These are phyloP conservation scores for Aspidoscelis tigris DNA, from an alignment of 2,113 vertebrate genomes.

Conservation along the genomic window DNA sequence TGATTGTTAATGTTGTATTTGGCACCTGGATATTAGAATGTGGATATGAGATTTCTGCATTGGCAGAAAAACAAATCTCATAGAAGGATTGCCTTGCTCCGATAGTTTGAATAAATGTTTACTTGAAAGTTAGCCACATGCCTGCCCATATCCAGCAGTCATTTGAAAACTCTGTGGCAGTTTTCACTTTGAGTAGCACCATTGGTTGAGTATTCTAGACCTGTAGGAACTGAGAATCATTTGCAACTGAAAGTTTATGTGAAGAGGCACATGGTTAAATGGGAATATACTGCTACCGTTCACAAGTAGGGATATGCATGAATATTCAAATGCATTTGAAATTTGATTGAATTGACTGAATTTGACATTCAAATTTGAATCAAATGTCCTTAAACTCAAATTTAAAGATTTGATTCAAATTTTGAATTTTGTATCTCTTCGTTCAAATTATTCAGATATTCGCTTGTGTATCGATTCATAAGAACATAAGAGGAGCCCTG, in stretches of 20 bases:
- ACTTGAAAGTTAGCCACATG: conserved; percentile 22
- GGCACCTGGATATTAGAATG: conserved; percentile 37
- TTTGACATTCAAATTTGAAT: no score
- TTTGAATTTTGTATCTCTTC: no score
- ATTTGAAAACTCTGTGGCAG: neutral
- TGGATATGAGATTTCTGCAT: conserved; percentile 19
- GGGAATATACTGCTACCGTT: no score
- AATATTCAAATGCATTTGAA: no score
- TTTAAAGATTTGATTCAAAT: no score
- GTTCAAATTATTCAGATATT: no score
- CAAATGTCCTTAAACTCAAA: no score
- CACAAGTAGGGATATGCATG: no score
- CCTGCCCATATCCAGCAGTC: neutral
- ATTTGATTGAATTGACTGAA: no score
- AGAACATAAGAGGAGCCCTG: no score
- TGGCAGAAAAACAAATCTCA: conserved; percentile 29
- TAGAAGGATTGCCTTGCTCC: conserved; percentile 12
- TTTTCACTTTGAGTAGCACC: neutral
- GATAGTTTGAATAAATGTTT: conserved; percentile 40
- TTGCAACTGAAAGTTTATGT: neutral
- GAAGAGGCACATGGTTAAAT: no score
- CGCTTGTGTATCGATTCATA: no score
- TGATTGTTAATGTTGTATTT: conserved; percentile 37
- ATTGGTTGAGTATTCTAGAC: neutral
- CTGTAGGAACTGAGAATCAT: neutral